phyloP scores from a whole-genome alignment of 2,113 vertebrate species.

The Nothoprocta pentlandii region DNA sequence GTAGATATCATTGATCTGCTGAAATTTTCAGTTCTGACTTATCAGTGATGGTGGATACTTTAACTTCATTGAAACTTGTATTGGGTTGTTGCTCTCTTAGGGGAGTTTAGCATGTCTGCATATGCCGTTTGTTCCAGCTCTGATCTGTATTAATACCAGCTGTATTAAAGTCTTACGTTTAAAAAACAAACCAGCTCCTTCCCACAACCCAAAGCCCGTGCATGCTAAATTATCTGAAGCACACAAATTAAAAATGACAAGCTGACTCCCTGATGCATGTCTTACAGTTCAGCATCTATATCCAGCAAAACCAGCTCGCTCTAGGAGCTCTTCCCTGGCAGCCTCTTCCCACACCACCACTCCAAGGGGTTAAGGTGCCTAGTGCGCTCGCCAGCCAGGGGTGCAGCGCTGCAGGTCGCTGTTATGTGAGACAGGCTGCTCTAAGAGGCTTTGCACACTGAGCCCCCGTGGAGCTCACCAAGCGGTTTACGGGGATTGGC shows the following conservation, averaged over 20 bases:
- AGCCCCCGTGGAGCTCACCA: slow-evolving; percentile 7
- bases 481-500: slow-evolving; percentile 50
- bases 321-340: background rate
- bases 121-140: slow-evolving; percentile 43
- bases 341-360: background rate
- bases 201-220: background rate
- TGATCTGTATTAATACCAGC: slow-evolving; percentile 48
- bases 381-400: background rate
- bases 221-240: background rate
- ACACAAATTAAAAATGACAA: slow-evolving; percentile 17
- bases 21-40: background rate
- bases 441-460: slow-evolving; percentile 36
- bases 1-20: slow-evolving; percentile 1
- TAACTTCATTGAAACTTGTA: slow-evolving; percentile 16
- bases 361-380: slow-evolving; percentile 23
- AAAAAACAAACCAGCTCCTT: slow-evolving; percentile 19
- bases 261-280: background rate
- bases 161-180: slow-evolving; percentile 20
- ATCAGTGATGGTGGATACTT: background rate
- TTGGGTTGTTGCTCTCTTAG: background rate
- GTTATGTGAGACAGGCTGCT: background rate
- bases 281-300: slow-evolving; percentile 16
- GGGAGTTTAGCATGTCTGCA: slow-evolving; percentile 15
- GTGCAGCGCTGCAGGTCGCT: background rate
- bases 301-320: background rate